Base-by-base conservation (phyloP, 2,888 invertebrate species). In the Himalopsyche anomala region DNA sequence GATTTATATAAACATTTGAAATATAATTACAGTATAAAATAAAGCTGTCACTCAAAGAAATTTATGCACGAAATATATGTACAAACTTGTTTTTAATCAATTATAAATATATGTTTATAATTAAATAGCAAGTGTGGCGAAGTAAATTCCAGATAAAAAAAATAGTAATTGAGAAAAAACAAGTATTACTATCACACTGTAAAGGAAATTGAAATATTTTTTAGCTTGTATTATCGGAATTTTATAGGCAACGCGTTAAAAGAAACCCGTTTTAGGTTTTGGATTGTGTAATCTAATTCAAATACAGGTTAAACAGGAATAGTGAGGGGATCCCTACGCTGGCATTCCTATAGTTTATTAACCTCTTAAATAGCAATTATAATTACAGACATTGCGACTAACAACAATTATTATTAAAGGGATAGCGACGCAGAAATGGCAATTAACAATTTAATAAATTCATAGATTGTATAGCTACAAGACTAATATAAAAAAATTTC, bases 281-380 rank as follows among this genome's bases (percentile, higher is more conserved):
- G 74, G 51, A 42, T 80, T 80, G 80, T 80, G 51, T 80, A 42
- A 51, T 51, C 80, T 80, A 80, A 19, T 80, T 80, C 15, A 51
- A 80, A 80, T 45, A 80, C 80, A 45, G 80, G 80, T 80, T 80
- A 80, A n/a, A n/a, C 80, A 42, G 45, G 80, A 80, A 80, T 80
- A 80, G 40, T 17, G 9, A 51, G 19, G 36, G 19, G 42, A 51
- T 42, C 51, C 80, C 45, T 51, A 51, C 28, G 9, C 51, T 42
- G 80, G 36, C 80, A 80, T 80, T 80, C 80, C 80, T 80, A 42
- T 42, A 51, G 80, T 80, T 80, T 80, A 51, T 80, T 80, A 80
- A 80, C 80, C 80, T 80, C n/a, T n/a, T 17, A 42, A n/a, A 51
- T 11, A 36, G 19, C 15, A 11, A 74, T 36, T 12, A 36, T 80